Conservation (phyloP, 2,797 vertebrate species). For the Pempheris klunzingeri region DNA sequence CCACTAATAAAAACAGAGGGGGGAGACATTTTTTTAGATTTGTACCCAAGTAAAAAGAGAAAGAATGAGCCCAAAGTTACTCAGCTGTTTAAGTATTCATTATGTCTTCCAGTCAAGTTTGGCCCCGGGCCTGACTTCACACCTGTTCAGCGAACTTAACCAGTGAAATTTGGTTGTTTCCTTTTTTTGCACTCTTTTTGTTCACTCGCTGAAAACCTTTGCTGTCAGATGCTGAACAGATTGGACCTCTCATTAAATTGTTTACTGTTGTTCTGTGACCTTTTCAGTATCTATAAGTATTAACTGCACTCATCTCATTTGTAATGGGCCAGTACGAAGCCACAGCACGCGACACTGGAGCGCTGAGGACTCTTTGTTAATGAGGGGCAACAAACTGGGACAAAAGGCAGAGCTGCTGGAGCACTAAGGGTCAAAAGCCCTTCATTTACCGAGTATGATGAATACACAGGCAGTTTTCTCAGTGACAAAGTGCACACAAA, state of each 20-base stretch:
- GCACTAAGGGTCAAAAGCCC: background rate
- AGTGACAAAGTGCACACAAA: too few relatives aligned
- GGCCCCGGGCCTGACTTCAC: slow-evolving; percentile 22
- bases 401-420: slow-evolving; percentile 21
- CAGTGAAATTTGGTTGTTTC: slow-evolving; percentile 49
- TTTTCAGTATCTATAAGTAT: slow-evolving; percentile 43
- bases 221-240: slow-evolving; percentile 39
- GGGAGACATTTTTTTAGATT: slow-evolving; percentile 9
- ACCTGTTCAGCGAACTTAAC: slow-evolving; percentile 32
- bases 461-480: slow-evolving; percentile 4
- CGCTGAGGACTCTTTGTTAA: slow-evolving; percentile 25
- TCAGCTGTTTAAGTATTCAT: slow-evolving; percentile 53
- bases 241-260: slow-evolving; percentile 34
- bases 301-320: slow-evolving; percentile 37
- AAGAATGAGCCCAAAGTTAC: slow-evolving; percentile 29
- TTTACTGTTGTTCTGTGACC: slow-evolving; percentile 47
- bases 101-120: slow-evolving; percentile 32
- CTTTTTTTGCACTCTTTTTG: slow-evolving; percentile 28
- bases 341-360: background rate
- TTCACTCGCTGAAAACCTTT: slow-evolving; percentile 20
- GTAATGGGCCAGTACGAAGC: slow-evolving; percentile 30
- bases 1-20: slow-evolving; percentile 8
- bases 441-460: background rate
- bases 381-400: slow-evolving; percentile 34
- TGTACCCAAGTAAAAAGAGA: slow-evolving; percentile 14